Evolutionary conservation across 2,797 vertebrate species (phyloP).

Genomic region (Lagorchestes hirsutus): DNA sequence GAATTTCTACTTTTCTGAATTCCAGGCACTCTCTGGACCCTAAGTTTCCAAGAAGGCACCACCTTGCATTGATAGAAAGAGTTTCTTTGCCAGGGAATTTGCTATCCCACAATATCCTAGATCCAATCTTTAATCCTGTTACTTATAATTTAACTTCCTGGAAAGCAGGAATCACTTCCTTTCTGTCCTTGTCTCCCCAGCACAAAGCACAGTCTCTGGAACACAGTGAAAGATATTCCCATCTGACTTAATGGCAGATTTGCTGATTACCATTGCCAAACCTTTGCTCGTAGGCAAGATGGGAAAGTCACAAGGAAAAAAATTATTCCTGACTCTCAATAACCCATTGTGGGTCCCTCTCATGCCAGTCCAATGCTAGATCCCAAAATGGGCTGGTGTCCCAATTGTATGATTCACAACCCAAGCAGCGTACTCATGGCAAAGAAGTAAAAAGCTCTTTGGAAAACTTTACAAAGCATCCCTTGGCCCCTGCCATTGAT

Average conservation of each 20-base stretch:
- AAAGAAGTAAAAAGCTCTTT: not conserved
- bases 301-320: not conserved
- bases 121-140: not conserved
- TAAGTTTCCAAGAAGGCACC: not conserved
- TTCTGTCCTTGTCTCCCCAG: not conserved
- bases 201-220: not conserved
- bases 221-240: not conserved
- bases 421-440: not conserved
- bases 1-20: not conserved
- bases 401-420: not conserved
- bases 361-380: not conserved
- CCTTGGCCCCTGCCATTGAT: not conserved
- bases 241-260: not conserved
- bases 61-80: not conserved
- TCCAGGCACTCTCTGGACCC: not conserved
- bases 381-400: not conserved
- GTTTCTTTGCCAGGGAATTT: not conserved
- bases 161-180: not conserved
- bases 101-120: not conserved
- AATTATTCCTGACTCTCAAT: not conserved
- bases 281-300: not conserved
- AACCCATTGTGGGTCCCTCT: not conserved
- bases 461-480: not conserved
- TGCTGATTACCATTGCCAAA: not conserved
- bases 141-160: not conserved